Conservation (phyloP, 2,797 vertebrate species). For the Acanthurus leucopareius region DNA sequence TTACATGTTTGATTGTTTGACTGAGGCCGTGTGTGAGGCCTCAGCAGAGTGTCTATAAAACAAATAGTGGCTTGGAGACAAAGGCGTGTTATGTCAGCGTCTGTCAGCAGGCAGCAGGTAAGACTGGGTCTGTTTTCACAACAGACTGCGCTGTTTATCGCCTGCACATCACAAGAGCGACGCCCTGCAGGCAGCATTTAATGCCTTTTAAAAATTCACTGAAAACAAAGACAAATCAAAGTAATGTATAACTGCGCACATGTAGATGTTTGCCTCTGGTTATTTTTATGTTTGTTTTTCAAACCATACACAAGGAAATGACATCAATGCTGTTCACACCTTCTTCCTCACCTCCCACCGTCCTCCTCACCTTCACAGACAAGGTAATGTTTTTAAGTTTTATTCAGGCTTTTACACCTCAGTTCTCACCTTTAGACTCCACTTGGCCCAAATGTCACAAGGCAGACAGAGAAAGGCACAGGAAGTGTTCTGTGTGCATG, state of each 20-base stretch:
- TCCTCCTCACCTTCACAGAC: too few species aligned
- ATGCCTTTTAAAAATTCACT: slow-evolving; percentile 6
- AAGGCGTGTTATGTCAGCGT: slow-evolving; percentile 57
- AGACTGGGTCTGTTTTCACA: slow-evolving; percentile 69
- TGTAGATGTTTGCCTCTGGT: neutral
- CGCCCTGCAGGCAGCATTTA: slow-evolving; percentile 23
- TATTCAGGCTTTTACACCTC: neutral
- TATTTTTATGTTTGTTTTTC: slow-evolving; percentile 1
- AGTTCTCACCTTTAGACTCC: neutral
- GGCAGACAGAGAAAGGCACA: neutral
- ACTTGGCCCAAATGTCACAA: too few species aligned
- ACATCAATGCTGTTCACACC: neutral
- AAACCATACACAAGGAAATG: neutral
- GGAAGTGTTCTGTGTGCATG: neutral
- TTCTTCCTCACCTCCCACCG: too few species aligned
- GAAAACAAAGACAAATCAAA: slow-evolving; percentile 41
- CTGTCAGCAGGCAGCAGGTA: slow-evolving; percentile 54
- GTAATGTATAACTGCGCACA: neutral
- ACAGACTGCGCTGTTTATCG: slow-evolving; percentile 60
- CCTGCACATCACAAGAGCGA: slow-evolving; percentile 43
- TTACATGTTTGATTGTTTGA: slow-evolving; percentile 19
- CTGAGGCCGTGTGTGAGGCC: slow-evolving; percentile 39
- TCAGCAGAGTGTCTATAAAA: slow-evolving; percentile 28
- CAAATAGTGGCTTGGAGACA: slow-evolving; percentile 58
- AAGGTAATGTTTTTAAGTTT: too few species aligned